A percentile compares a stretch with the other conserved stretches of the same genome.
Conservation (phyloP, 2,888 invertebrate species). For the Hirtodrosophila alboralis region DNA sequence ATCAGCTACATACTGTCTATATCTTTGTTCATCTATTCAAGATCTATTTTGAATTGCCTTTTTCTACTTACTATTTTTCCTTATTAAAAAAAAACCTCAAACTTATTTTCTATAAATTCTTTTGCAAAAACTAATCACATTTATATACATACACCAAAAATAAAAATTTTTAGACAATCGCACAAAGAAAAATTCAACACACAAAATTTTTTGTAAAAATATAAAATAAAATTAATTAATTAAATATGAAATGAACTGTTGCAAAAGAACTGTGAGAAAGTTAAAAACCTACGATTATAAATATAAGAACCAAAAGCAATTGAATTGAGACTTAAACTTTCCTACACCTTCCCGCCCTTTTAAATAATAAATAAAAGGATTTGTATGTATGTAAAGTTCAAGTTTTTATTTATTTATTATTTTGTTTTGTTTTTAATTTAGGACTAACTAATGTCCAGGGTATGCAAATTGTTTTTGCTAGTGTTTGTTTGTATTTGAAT, state of each 20-base stretch:
- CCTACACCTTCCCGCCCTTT: slow-evolving; percentile 6
- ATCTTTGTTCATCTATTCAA: slow-evolving; percentile 41
- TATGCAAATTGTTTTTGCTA: slow-evolving; percentile 60
- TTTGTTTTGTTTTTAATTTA: slow-evolving; percentile 36
- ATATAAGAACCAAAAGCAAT: slow-evolving; percentile 56
- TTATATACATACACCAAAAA: slow-evolving; percentile 69
- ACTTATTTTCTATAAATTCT: slow-evolving; percentile 54
- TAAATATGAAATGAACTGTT: slow-evolving; percentile 47
- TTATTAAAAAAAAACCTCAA: too few relatives aligned
- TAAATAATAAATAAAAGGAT: slow-evolving; percentile 24
- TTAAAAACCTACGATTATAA: slow-evolving; percentile 32
- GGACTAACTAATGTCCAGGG: slow-evolving; percentile 43
- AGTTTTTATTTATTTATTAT: slow-evolving; percentile 29
- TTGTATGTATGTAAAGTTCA: slow-evolving; percentile 79
- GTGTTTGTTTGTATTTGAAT: slow-evolving; percentile 36
- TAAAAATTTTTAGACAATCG: slow-evolving; percentile 60
- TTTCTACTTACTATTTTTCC: slow-evolving; percentile 33
- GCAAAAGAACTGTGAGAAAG: slow-evolving; percentile 45
- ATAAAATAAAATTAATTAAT: too few relatives aligned
- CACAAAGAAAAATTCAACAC: slow-evolving; percentile 68
- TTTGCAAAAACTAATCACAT: slow-evolving; percentile 66
- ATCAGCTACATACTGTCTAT: slow-evolving; percentile 42
- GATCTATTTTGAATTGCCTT: slow-evolving; percentile 59
- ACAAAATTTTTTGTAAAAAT: slow-evolving; percentile 42
- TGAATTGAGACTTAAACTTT: slow-evolving; percentile 45